These are phyloP conservation scores for Smutsia gigantea DNA, from an alignment of 2,797 vertebrate genomes.

Conservation along the genomic window DNA sequence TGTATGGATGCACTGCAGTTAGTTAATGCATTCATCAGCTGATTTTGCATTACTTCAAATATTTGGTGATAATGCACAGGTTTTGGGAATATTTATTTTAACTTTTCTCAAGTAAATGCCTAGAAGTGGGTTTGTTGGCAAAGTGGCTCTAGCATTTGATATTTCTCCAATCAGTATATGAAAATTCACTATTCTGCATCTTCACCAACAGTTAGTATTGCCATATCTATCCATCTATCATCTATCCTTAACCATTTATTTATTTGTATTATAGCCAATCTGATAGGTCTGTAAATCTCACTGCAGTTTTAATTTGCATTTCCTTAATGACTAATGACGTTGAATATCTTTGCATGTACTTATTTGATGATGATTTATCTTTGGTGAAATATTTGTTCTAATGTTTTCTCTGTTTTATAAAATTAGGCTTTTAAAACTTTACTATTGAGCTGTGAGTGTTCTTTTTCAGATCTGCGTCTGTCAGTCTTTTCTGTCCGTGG, in stretches of 20 bases:
- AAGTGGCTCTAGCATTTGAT: background rate
- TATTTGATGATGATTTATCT: background rate
- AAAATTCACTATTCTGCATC: background rate
- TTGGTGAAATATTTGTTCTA: background rate
- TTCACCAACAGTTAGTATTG: background rate
- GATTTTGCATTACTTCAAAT: background rate
- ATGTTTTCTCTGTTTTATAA: background rate
- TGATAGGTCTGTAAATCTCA: background rate
- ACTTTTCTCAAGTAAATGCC: slow-evolving; percentile 1
- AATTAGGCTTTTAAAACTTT: background rate
- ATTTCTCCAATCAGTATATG: too few relatives aligned
- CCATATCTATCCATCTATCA: background rate
- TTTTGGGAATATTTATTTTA: background rate
- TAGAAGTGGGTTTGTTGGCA: background rate
- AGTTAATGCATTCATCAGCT: background rate
- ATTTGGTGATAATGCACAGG: background rate
- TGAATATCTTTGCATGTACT: background rate
- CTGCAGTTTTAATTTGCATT: background rate
- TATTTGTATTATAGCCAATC: background rate
- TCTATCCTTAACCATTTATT: background rate
- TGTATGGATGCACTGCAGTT: background rate
- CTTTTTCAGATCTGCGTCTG: background rate
- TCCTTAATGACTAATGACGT: background rate
- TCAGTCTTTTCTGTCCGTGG: background rate
- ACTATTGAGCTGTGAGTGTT: background rate